Evolutionary conservation across 2,113 vertebrate species (phyloP).

Genomic region (Pseudorasbora parva): DNA sequence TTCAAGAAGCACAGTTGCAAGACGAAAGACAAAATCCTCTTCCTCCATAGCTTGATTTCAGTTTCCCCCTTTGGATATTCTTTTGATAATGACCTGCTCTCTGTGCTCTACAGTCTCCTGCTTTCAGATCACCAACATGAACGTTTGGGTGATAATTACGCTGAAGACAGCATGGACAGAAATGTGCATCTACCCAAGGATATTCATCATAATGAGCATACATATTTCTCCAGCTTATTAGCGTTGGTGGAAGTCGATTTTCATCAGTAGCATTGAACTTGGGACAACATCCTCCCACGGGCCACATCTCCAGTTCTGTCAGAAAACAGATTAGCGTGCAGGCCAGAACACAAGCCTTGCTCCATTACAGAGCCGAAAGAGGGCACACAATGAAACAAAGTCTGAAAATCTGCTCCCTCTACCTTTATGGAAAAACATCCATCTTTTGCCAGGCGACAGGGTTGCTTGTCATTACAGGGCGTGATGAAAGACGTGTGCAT

Average conservation of each 20-base stretch:
- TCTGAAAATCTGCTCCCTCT: slow-evolving; percentile 30
- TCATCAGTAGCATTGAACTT: slow-evolving; percentile 9
- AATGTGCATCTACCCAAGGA: slow-evolving; percentile 35
- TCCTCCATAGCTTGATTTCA: background rate
- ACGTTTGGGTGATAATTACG: slow-evolving; percentile 26
- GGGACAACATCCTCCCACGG: slow-evolving; percentile 63
- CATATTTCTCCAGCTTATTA: background rate
- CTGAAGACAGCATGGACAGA: slow-evolving; percentile 49
- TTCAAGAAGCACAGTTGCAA: background rate
- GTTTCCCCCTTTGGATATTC: background rate
- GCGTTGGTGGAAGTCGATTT: background rate
- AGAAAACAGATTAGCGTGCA: slow-evolving; percentile 25
- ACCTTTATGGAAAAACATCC: slow-evolving; percentile 52
- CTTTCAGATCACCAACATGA: background rate
- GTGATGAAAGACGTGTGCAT: slow-evolving; percentile 42
- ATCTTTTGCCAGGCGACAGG: slow-evolving; percentile 53
- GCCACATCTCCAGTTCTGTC: slow-evolving; percentile 52
- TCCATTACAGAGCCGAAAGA: background rate
- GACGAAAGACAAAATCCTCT: background rate
- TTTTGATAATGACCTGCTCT: slow-evolving; percentile 18
- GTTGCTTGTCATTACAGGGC: slow-evolving; percentile 61
- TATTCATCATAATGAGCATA: slow-evolving; percentile 49
- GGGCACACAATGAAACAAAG: background rate
- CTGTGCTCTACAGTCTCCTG: background rate
- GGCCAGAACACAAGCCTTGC: background rate